A percentile compares a stretch with the other conserved stretches of the same genome.
These are phyloP conservation scores for Psittacus erithacus DNA, from an alignment of 2,113 vertebrate species.

Conservation along the genomic window DNA sequence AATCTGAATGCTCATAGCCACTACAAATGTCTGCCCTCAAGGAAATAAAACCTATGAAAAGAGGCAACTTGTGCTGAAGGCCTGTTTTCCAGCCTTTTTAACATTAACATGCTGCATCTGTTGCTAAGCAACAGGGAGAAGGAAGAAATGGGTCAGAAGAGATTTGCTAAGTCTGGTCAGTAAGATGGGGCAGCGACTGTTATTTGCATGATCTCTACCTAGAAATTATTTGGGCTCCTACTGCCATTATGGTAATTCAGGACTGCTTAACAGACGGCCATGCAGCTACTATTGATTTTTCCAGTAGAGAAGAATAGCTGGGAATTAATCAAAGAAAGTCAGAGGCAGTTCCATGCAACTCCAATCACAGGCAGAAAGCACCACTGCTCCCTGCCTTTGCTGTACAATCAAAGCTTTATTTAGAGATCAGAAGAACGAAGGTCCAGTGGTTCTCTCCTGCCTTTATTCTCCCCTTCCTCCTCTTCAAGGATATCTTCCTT, in stretches of 20 bases:
- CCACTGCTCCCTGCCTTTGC: accelerated
- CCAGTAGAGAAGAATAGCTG: background rate
- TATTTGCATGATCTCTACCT: background rate
- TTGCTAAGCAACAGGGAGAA: constrained; percentile 64
- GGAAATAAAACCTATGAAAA: constrained; percentile 27
- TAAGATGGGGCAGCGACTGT: constrained; percentile 9
- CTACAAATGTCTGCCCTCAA: constrained; percentile 33
- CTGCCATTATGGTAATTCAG: background rate
- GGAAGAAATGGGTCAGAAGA: constrained; percentile 63
- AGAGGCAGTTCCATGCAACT: background rate
- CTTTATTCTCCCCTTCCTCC: background rate
- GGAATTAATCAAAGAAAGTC: background rate
- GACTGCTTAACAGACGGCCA: background rate
- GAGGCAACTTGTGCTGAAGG: constrained; percentile 6
- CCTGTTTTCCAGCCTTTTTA: constrained; percentile 39
- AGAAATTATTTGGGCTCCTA: background rate
- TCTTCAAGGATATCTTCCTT: background rate
- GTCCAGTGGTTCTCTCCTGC: background rate
- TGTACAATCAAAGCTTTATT: background rate
- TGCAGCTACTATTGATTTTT: background rate
- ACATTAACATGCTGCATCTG: constrained; percentile 36
- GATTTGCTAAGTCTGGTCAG: constrained; percentile 32
- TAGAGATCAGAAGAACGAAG: background rate
- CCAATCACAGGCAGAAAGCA: background rate
- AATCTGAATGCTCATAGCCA: constrained; percentile 28